A percentile compares a stretch with the other conserved stretches of the same genome.
Evolutionary conservation across 2,888 invertebrate genomes (phyloP).

Genomic region (Tipula vernalis): DNA sequence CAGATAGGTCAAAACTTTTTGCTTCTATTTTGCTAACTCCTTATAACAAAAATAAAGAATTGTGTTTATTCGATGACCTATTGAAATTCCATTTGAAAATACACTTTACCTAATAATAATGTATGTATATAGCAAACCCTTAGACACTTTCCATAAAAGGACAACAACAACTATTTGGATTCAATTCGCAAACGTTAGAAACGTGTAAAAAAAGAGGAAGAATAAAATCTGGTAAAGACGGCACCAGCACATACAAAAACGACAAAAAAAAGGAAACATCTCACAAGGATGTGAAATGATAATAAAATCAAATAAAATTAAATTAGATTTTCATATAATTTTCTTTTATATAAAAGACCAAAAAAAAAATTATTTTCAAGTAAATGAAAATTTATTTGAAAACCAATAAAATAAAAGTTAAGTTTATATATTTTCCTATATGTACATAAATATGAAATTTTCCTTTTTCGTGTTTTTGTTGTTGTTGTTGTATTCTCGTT

Average conservation of each 20-base stretch:
- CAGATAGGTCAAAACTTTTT: background rate
- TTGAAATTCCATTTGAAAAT: background rate
- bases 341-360: background rate
- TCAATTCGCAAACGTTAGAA: background rate
- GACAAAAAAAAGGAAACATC: background rate
- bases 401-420: background rate
- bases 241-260: background rate
- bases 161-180: background rate
- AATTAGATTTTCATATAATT: conserved; percentile 4
- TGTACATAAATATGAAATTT: background rate
- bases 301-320: conserved; percentile 4
- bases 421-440: background rate
- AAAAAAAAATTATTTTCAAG: background rate
- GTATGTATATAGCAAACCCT: background rate
- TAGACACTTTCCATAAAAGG: background rate
- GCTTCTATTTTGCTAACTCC: background rate
- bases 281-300: background rate
- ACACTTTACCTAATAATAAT: no score
- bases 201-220: background rate
- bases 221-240: background rate
- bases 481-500: background rate
- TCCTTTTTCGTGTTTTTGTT: background rate
- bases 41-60: background rate
- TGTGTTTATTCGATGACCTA: background rate
- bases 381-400: conserved; percentile 4